Evolutionary conservation across 2,113 vertebrate species (phyloP), one percentile per base, ranked within the genome.

Genomic region (Embiotoca jacksoni): DNA sequence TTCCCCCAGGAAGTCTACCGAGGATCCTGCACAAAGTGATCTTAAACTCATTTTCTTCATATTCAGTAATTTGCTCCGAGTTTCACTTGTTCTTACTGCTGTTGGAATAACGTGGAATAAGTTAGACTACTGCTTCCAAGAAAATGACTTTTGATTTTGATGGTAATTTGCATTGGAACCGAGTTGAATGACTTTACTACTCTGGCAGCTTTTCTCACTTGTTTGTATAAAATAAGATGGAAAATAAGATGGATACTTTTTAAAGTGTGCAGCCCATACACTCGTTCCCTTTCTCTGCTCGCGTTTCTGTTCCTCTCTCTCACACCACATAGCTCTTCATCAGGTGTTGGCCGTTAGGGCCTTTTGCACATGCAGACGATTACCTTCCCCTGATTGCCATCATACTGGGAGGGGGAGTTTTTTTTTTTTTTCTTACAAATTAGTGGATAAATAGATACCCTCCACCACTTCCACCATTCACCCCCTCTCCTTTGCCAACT

Each of bases 401-500:
- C 96, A 96, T 95, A 96, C 96, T 96, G 94, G 95, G 68, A 81
- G 87, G 78, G 77, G 80, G 79, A 80, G 61, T 66, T 73, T 73
- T 75, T 7, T 39, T 55, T 60, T 73, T 82, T 75, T 81, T 96
- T 96, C 97, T 96, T 97, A 97, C 97, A 98, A 98, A 98, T 98
- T 98, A 99, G 96, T 95, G 96, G 97, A 98, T 99, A 99, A 99
- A 99, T 99, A 99, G 97, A 97, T 97, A 98, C 91, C 97, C 96
- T 96, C 96, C 96, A 96, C 95, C 70, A 62, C 75, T 31, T 49
- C 62, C 77, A 65, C 81, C 64, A 60, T 84, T 79, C 82, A 62
- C 65, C 80, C 71, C 91, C 96, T 96, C 95, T 95, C 95, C 95
- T 58, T 63, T 57, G 56, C 81, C 91, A 96, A 96, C 96, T 97